Conservation (phyloP, 2,888 invertebrate genomes). For the Cabera pusaria region DNA sequence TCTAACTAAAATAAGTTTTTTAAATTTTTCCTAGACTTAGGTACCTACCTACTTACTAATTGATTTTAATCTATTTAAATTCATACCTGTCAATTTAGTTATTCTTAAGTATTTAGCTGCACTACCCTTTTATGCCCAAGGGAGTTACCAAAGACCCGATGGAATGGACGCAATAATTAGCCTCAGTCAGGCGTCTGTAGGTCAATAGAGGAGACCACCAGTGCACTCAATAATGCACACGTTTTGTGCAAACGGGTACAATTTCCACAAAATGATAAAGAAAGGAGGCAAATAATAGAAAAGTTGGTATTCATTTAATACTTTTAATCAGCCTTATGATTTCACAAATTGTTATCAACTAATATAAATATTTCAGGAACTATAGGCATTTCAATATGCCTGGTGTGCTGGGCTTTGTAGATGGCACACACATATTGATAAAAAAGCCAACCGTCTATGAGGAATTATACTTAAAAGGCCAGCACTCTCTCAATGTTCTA, state of each 20-base stretch:
- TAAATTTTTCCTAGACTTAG: too few relatives aligned
- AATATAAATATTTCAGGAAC: neutral
- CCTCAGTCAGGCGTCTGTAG: constrained; percentile 1
- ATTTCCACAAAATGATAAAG: neutral
- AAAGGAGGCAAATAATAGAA: neutral
- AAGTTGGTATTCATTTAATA: neutral
- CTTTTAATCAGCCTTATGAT: too few relatives aligned
- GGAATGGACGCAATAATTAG: neutral
- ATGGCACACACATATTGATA: constrained; percentile 3
- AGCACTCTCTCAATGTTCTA: constrained; percentile 8
- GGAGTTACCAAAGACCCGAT: constrained; percentile 1
- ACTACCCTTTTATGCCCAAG: constrained; percentile 1
- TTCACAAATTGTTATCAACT: too few relatives aligned
- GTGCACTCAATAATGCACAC: neutral
- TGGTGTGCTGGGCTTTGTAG: neutral
- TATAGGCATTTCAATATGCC: constrained; percentile 1
- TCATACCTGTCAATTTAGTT: too few relatives aligned
- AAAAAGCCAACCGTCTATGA: constrained; percentile 2
- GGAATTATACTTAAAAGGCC: constrained; percentile 4
- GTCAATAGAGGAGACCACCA: neutral
- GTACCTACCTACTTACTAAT: too few relatives aligned
- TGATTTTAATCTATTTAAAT: too few relatives aligned
- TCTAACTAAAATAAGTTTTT: too few relatives aligned
- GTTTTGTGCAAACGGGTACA: neutral
- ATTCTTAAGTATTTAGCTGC: constrained; percentile 1